Conservation (phyloP, 2,888 invertebrate species). For the Dichetophora obliterata region DNA sequence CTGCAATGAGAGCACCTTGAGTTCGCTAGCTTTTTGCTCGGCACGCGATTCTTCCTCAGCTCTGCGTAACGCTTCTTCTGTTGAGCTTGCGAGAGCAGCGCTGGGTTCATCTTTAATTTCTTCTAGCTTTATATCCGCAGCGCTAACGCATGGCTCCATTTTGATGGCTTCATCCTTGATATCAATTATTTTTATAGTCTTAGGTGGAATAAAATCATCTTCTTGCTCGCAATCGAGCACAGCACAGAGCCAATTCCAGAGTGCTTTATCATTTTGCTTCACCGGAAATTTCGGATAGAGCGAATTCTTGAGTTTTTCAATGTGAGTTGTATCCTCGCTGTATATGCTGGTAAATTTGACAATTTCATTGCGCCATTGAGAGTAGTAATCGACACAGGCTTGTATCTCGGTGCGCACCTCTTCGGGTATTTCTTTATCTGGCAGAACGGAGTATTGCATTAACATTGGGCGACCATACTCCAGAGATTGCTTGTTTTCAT, state of each 20-base stretch:
- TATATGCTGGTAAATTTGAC: constrained; percentile 74
- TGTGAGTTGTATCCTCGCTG: constrained; percentile 77
- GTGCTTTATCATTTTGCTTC: constrained; percentile 80
- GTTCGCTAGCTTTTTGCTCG: constrained; percentile 62
- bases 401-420: constrained; percentile 89
- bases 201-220: constrained; percentile 75
- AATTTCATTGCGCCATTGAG: constrained; percentile 76
- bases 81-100: constrained; percentile 39
- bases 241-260: constrained; percentile 85
- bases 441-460: constrained; percentile 86
- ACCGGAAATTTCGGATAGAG: constrained; percentile 85
- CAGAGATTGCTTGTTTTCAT: constrained; percentile 86
- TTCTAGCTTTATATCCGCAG: constrained; percentile 53
- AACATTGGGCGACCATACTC: constrained; percentile 94
- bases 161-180: constrained; percentile 58
- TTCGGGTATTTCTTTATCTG: constrained; percentile 84
- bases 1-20: constrained; percentile 66
- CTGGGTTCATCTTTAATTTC: constrained; percentile 57
- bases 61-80: constrained; percentile 58
- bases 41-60: constrained; percentile 57
- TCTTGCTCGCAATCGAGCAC: constrained; percentile 81
- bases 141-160: constrained; percentile 30
- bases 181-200: constrained; percentile 65
- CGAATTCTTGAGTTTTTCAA: constrained; percentile 88
- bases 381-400: constrained; percentile 87